Base-by-base conservation (phyloP, 1,140 invertebrate species). In the Nebria ingens region DNA sequence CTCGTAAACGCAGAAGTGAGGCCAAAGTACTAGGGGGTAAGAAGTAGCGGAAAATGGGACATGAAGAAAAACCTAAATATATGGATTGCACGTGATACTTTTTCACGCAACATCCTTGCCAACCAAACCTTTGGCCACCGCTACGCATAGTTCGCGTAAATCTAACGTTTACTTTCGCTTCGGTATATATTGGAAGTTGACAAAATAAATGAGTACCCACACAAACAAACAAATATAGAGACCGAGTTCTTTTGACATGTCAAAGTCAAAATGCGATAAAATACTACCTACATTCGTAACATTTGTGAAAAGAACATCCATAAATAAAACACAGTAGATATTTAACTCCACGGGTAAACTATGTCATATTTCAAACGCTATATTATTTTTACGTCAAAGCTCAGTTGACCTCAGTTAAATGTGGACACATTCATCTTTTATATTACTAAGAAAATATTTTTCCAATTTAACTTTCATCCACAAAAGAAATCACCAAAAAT, bases 121-220 rank as follows among this genome's bases (percentile, higher is more conserved):
- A 45, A 11, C 15, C 17, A 3, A 17, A 3, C 9, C 6, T 11
- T 11, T 45, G 25, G 25, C 25, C 4, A 29, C 4, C 25, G 25
- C 4, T 29, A 13, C 4, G 13, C 25, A 29, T 4, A 29, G 25
- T 13, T 17, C 15, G 40, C 40, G 40, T 45, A 45, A 45, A 45
- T 45, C 40, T 45, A 17, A 6, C 6, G 40, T 45, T 45, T 45
- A 17, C 40, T 9, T n/a, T n/a, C n/a, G n/a, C n/a, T n/a, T n/a
- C n/a, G n/a, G n/a, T n/a, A n/a, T n/a, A 45, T 45, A 45, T 45
- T 45, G 40, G 40, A 45, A 45, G 4, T 45, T 45, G 9, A 3
- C 3, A 13, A 45, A 11, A 45, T 45, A 45, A 45, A 45, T 45
- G 40, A 45, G n/a, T n/a, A n/a, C n/a, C n/a, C n/a, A n/a, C n/a